Base-by-base conservation (phyloP, 2,888 invertebrate species). In the Strigamia crassipes region DNA sequence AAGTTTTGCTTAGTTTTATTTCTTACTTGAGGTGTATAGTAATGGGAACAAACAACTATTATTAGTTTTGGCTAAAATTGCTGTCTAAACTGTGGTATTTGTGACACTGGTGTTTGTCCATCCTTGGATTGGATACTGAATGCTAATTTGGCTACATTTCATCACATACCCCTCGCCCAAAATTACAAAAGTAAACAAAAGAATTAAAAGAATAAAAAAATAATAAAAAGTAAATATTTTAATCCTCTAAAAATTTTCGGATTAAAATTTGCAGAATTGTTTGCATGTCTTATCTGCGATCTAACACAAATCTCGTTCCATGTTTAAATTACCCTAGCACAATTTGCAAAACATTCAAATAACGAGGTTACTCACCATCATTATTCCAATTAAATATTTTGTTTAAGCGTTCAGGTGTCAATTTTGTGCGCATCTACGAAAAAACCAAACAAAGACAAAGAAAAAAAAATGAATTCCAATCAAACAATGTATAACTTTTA, bases 341-440 rank as follows among this genome's bases (percentile, higher is more conserved):
- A 27, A 61, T 61, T 23, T 61, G 23, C 6, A 10, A 23, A 61
- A 61, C 23, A 38, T 38, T 6, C 38, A 10, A 18, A 61, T 12
- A 61, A 10, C 21, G 5, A 31, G 27, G 9, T 56, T 56, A 73
- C 73, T 73, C 27, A 73, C 73, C 73, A 27, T 73, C 73, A 73
- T 73, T 73, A 73, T 73, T 73, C 73, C 73, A 73, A 73, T 73
- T 73, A 73, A 73, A 73, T n/a, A 73, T 31, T 31, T 31, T 23
- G 23, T 73, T 73, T 31, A 73, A 31, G 13, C 31, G 73, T 73
- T 73, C 27, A 73, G 73, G 73, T 15, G 73, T 73, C 13, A 73
- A 73, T 73, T 73, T 73, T 12, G 27, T 73, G 73, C 31, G 27
- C 31, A 73, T 73, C 73, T 73, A 8, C 9, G 1, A 51, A 1